phyloP scores from a whole-genome alignment of 1,140 invertebrate genomes.

The Physella acuta region DNA sequence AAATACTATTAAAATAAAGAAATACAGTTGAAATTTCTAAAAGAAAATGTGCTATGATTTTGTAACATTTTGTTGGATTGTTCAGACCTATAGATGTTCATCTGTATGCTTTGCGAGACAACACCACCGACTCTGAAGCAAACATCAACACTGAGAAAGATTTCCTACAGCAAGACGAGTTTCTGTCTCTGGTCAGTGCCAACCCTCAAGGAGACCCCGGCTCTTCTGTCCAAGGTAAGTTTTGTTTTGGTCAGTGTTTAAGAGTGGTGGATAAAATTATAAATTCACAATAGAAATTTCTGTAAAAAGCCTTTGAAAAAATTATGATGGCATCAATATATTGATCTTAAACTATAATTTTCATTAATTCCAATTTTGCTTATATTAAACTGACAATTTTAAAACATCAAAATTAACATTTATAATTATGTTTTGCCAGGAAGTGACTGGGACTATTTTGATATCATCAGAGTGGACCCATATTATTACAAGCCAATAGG shows the following conservation, averaged over 20 bases:
- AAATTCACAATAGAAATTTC: neutral
- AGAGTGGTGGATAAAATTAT: neutral
- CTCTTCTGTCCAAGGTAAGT: neutral
- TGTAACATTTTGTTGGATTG: too few species aligned
- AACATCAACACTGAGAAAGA: slow-evolving; percentile 29
- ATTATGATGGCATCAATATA: neutral
- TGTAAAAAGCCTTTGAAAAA: neutral
- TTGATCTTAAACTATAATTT: neutral
- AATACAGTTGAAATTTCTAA: too few species aligned
- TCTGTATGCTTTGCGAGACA: slow-evolving; percentile 34
- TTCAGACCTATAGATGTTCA: slow-evolving; percentile 34
- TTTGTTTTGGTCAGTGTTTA: neutral
- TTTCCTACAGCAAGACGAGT: neutral
- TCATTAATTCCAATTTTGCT: neutral
- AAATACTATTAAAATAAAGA: too few species aligned
- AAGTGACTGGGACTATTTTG: neutral
- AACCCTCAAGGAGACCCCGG: neutral
- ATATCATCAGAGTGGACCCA: neutral
- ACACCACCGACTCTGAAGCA: slow-evolving; percentile 27
- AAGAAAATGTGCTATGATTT: too few species aligned
- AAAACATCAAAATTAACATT: neutral
- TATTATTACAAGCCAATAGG: neutral
- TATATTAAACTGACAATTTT: neutral
- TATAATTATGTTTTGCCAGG: neutral
- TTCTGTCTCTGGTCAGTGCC: neutral